A percentile compares a stretch with the other conserved stretches of the same genome.
Conservation (phyloP, 2,888 invertebrate genomes). For the Diploptera punctata region DNA sequence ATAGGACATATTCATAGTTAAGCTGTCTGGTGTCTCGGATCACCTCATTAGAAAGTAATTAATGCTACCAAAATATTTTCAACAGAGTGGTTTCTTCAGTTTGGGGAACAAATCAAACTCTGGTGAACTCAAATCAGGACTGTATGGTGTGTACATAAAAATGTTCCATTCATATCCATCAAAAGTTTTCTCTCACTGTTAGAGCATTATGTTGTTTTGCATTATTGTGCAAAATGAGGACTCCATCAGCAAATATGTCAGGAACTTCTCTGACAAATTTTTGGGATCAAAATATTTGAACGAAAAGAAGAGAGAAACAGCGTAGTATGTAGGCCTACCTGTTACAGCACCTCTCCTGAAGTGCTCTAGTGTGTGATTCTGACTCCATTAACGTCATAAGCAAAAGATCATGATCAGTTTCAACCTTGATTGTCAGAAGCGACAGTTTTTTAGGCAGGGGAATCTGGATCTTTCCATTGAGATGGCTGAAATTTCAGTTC, state of each 20-base stretch:
- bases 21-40: background rate
- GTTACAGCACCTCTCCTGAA: constrained; percentile 7
- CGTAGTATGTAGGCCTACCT: background rate
- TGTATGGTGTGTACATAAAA: background rate
- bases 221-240: constrained; percentile 4
- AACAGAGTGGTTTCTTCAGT: constrained; percentile 9
- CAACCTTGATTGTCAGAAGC: background rate
- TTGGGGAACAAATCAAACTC: constrained; percentile 9
- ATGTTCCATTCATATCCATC: background rate
- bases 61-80: constrained; percentile 1
- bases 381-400: background rate
- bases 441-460: background rate
- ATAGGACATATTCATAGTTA: no score
- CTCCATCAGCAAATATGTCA: background rate
- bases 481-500: background rate
- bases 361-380: background rate
- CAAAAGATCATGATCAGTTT: constrained; percentile 7
- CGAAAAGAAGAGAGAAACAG: no score
- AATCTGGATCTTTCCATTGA: background rate
- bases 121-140: constrained; percentile 5
- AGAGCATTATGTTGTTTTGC: background rate
- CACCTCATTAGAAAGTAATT: background rate
- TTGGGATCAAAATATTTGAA: background rate
- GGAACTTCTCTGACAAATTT: background rate
- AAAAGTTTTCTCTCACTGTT: background rate